These are phyloP conservation scores for Euplagia quadripunctaria DNA, from an alignment of 2,888 invertebrate species.

Conservation along the genomic window DNA sequence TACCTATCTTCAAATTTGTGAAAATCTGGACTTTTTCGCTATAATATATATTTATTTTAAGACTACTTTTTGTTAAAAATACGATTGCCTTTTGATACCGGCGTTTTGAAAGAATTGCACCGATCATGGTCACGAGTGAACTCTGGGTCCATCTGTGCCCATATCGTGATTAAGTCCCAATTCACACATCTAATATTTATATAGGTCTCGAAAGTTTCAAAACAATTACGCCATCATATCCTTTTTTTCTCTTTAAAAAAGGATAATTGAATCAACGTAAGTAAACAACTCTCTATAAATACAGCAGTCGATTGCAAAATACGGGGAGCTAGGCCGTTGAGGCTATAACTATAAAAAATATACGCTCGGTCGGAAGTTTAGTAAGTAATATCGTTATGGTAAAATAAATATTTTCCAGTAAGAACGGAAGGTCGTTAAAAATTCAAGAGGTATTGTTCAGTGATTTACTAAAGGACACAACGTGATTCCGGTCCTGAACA, in stretches of 20 bases:
- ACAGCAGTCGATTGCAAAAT: background rate
- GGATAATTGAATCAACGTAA: background rate
- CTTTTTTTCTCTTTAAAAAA: background rate
- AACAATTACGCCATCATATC: background rate
- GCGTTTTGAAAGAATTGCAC: too few species aligned
- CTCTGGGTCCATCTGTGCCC: too few species aligned
- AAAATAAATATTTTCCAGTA: conserved; percentile 27
- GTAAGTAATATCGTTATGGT: conserved; percentile 25
- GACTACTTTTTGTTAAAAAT: too few species aligned
- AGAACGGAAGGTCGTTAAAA: conserved; percentile 35
- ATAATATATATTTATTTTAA: too few species aligned
- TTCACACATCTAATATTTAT: too few species aligned
- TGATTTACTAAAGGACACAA: conserved; percentile 37
- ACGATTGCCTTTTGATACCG: too few species aligned
- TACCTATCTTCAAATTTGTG: too few species aligned
- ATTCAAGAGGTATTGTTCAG: conserved; percentile 39
- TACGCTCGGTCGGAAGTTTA: conserved; percentile 32
- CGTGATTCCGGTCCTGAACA: conserved; percentile 32
- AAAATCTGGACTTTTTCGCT: too few species aligned
- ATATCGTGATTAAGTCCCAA: too few species aligned
- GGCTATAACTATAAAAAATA: conserved; percentile 19
- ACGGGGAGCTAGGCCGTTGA: background rate
- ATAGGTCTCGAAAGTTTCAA: background rate
- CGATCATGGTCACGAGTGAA: too few species aligned
- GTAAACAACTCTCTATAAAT: background rate